These are phyloP conservation scores for Sphaeramia orbicularis DNA, from an alignment of 2,797 vertebrate genomes.

Conservation along the genomic window DNA sequence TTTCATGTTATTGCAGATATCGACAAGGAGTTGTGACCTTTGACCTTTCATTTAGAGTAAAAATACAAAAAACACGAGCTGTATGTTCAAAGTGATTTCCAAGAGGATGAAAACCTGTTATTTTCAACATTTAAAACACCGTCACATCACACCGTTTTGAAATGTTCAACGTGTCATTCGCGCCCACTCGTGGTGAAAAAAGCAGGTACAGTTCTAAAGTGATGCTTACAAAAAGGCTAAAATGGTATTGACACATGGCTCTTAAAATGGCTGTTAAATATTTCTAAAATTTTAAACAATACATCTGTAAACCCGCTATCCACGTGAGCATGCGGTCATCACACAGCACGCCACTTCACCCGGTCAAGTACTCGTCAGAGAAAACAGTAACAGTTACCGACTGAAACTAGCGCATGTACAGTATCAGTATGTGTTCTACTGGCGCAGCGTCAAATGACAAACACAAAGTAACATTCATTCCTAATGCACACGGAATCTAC, in stretches of 20 bases:
- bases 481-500: slow-evolving; percentile 43
- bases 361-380: slow-evolving; percentile 44
- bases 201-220: slow-evolving; percentile 47
- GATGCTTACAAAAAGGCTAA: slow-evolving; percentile 73
- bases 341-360: slow-evolving; percentile 45
- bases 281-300: slow-evolving; percentile 50
- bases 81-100: no score
- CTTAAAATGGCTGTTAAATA: slow-evolving; percentile 62
- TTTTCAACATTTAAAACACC: no score
- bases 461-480: slow-evolving; percentile 53
- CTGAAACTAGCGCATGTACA: slow-evolving; percentile 34
- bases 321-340: slow-evolving; percentile 44
- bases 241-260: slow-evolving; percentile 77
- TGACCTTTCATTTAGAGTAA: slow-evolving; percentile 49
- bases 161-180: slow-evolving; percentile 43
- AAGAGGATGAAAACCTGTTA: no score
- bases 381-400: slow-evolving; percentile 44
- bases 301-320: slow-evolving; percentile 52
- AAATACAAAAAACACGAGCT: slow-evolving; percentile 22
- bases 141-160: slow-evolving; percentile 22
- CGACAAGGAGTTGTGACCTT: slow-evolving; percentile 51
- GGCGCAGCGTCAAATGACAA: slow-evolving; percentile 39
- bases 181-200: slow-evolving; percentile 29
- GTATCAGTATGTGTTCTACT: slow-evolving; percentile 39
- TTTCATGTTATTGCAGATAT: slow-evolving; percentile 70